phyloP scores from a whole-genome alignment of 2,888 invertebrate species.

The Druceiella hillmani region DNA sequence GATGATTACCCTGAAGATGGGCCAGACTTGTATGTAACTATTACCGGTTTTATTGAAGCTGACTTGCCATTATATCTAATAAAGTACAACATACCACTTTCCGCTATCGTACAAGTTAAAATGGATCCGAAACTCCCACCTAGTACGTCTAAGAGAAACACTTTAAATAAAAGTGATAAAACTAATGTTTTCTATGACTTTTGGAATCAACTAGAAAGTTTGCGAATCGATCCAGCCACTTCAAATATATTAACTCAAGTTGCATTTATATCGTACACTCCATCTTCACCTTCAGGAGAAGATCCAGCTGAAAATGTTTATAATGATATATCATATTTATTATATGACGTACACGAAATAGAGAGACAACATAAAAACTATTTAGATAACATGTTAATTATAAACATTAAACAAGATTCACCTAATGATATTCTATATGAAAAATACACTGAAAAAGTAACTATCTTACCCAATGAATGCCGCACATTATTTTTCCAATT shows the following conservation, averaged over 20 bases:
- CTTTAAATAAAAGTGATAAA: too few species aligned
- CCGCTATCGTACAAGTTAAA: slow-evolving; percentile 39
- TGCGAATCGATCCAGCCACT: slow-evolving; percentile 32
- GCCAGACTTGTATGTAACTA: slow-evolving; percentile 48
- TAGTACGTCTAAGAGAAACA: too few species aligned
- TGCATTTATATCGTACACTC: slow-evolving; percentile 41
- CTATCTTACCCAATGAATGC: slow-evolving; percentile 36
- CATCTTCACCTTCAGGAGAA: slow-evolving; percentile 36
- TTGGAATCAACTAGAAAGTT: slow-evolving; percentile 38
- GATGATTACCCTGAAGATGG: slow-evolving; percentile 51
- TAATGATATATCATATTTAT: slow-evolving; percentile 44
- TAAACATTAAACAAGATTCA: slow-evolving; percentile 31
- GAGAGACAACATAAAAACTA: slow-evolving; percentile 43
- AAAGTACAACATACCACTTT: slow-evolving; percentile 38
- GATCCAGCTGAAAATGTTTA: slow-evolving; percentile 41
- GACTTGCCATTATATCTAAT: slow-evolving; percentile 32
- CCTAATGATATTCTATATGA: slow-evolving; percentile 24
- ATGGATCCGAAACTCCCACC: slow-evolving; percentile 31
- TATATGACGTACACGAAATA: slow-evolving; percentile 52
- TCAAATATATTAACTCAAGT: slow-evolving; percentile 36
- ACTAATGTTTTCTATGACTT: slow-evolving; percentile 33
- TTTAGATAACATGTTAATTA: slow-evolving; percentile 41
- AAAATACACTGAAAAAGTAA: slow-evolving; percentile 30
- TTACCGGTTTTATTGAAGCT: slow-evolving; percentile 47
- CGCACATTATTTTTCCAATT: slow-evolving; percentile 36